phyloP scores from a whole-genome alignment of 2,888 invertebrate species.

The Eilema caniola region DNA sequence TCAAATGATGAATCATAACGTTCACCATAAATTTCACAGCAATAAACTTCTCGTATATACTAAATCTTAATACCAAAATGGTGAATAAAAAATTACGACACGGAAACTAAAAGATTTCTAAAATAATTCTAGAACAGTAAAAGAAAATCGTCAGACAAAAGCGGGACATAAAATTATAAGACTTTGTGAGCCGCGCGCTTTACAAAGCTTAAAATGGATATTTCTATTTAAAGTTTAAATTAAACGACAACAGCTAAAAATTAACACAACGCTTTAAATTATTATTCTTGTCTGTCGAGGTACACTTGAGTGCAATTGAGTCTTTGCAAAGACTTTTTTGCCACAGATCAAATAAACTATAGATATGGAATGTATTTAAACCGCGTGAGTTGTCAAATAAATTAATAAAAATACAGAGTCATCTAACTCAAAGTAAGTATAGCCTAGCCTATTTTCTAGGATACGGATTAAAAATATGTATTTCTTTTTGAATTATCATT shows the following conservation, averaged over 20 bases:
- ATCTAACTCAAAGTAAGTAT: too few relatives aligned
- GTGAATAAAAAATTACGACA: background rate
- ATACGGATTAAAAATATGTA: background rate
- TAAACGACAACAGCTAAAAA: constrained; percentile 58
- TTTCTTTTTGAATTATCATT: background rate
- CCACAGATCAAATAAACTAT: background rate
- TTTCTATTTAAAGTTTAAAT: constrained; percentile 46
- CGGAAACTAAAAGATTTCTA: background rate
- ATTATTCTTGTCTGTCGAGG: constrained; percentile 51
- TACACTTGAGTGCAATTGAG: constrained; percentile 63
- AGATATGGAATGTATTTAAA: background rate
- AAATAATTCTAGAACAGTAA: constrained; percentile 33
- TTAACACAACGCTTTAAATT: constrained; percentile 63
- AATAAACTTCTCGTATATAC: too few relatives aligned
- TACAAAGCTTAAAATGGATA: constrained; percentile 40
- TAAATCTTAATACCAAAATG: background rate
- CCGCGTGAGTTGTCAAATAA: background rate
- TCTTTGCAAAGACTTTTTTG: constrained; percentile 39
- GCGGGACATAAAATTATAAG: constrained; percentile 30
- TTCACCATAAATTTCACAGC: background rate
- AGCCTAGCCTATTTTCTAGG: too few relatives aligned
- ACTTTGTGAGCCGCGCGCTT: constrained; percentile 20
- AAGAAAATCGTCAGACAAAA: constrained; percentile 25
- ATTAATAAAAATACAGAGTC: too few relatives aligned
- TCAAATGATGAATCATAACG: background rate